phyloP scores from a whole-genome alignment of 2,888 invertebrate species.

The Eurytoma adleriae region DNA sequence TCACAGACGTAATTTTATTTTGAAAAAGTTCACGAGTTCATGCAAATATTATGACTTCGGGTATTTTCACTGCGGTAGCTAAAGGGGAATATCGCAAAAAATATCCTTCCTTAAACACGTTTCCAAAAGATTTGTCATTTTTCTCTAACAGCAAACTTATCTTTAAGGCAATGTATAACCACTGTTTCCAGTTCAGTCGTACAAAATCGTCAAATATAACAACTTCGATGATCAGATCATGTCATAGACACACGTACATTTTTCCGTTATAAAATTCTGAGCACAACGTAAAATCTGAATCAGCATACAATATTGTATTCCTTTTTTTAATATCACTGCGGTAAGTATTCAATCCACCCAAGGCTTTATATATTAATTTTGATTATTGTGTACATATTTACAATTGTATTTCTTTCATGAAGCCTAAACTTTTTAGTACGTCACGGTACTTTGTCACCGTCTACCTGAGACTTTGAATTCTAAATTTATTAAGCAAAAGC shows the following conservation, averaged over 20 bases:
- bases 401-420: conserved; percentile 39
- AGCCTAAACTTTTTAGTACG: conserved; percentile 22
- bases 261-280: conserved; percentile 44
- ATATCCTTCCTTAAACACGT: conserved; percentile 6
- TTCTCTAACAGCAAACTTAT: conserved; percentile 36
- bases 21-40: neutral
- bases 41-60: neutral
- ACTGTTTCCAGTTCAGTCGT: conserved; percentile 27
- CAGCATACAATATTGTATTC: conserved; percentile 32
- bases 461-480: conserved; percentile 14
- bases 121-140: conserved; percentile 8
- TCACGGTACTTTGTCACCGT: conserved; percentile 14
- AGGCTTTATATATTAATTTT: conserved; percentile 49
- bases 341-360: conserved; percentile 58
- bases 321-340: conserved; percentile 64
- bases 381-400: conserved; percentile 50
- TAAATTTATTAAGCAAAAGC: conserved; percentile 29
- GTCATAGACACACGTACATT: neutral
- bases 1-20: neutral
- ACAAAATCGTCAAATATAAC: conserved; percentile 30
- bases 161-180: conserved; percentile 47
- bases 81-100: neutral
- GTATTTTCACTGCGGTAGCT: neutral
- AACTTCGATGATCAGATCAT: conserved; percentile 49
- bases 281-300: conserved; percentile 43